Conservation (phyloP, 2,888 invertebrate genomes). For the Notocelia uddmanniana region DNA sequence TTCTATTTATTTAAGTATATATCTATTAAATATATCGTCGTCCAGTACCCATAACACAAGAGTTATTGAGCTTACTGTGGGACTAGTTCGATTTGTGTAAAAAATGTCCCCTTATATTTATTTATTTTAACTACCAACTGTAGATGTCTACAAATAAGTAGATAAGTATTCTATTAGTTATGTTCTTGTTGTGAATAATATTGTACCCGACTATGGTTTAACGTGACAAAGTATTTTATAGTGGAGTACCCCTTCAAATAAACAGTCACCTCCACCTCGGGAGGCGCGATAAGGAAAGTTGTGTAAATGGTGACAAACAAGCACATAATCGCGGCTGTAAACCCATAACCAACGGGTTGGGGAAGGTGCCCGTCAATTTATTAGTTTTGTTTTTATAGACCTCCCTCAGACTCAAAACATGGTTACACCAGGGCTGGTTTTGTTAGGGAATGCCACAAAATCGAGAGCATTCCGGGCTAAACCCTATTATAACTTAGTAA, state of each 20-base stretch:
- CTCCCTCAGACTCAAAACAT: not conserved
- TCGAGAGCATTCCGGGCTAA: not conserved
- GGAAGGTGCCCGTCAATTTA: slow-evolving; percentile 38
- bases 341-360: slow-evolving; percentile 43
- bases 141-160: too few relatives aligned
- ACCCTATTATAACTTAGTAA: too few relatives aligned
- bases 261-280: slow-evolving; percentile 17
- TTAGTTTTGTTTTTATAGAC: slow-evolving; percentile 36
- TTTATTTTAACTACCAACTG: too few relatives aligned
- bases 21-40: too few relatives aligned
- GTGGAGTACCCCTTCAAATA: not conserved
- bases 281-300: slow-evolving; percentile 30
- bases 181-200: not conserved
- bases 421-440: not conserved
- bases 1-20: too few relatives aligned
- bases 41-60: too few relatives aligned
- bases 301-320: slow-evolving; percentile 38
- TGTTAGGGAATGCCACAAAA: not conserved
- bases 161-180: too few relatives aligned
- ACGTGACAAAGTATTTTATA: not conserved
- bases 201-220: not conserved
- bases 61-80: too few relatives aligned
- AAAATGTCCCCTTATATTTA: too few relatives aligned
- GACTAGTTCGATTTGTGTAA: too few relatives aligned
- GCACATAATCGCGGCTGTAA: slow-evolving; percentile 42